Percentiles rank a stretch among this genome's conserved stretches.
These are phyloP conservation scores for Nomada lathburiana DNA, from an alignment of 2,888 invertebrate genomes.

Conservation along the genomic window DNA sequence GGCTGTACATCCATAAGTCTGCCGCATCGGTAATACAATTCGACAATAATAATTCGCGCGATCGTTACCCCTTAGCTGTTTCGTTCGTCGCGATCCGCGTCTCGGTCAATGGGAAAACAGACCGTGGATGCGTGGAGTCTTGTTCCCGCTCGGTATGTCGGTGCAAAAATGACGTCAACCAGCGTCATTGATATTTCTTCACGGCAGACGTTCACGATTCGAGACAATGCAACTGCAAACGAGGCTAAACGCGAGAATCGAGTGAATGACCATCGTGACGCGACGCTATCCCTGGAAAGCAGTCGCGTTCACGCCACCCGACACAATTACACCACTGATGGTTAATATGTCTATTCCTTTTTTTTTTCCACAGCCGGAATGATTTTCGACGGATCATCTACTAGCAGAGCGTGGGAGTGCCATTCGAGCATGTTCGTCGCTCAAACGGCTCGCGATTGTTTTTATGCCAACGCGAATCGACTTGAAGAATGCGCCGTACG, in stretches of 20 bases:
- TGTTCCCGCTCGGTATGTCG: background rate
- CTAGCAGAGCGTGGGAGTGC: conserved; percentile 27
- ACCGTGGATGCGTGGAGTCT: background rate
- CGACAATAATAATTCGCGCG: conserved; percentile 23
- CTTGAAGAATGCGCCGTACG: background rate
- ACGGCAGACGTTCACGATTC: background rate
- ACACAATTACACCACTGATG: background rate
- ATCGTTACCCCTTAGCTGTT: background rate
- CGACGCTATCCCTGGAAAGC: background rate
- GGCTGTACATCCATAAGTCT: conserved; percentile 13
- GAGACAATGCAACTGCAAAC: conserved; percentile 13
- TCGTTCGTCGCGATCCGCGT: background rate
- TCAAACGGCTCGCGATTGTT: conserved; percentile 33
- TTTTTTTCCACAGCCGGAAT: conserved; percentile 4
- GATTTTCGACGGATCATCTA: conserved; percentile 46
- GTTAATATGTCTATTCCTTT: background rate
- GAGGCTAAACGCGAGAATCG: conserved; percentile 18
- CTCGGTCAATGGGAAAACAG: background rate
- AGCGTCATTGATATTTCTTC: conserved; percentile 7
- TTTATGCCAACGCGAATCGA: conserved; percentile 34
- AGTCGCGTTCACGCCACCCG: background rate
- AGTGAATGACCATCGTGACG: conserved; percentile 1
- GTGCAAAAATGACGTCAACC: conserved; percentile 29
- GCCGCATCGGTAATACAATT: background rate
- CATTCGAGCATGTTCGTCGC: conserved; percentile 7